A percentile compares a stretch with the other conserved stretches of the same genome.
Conservation (phyloP, 2,797 vertebrate genomes). For the Cyclopterus lumpus region DNA sequence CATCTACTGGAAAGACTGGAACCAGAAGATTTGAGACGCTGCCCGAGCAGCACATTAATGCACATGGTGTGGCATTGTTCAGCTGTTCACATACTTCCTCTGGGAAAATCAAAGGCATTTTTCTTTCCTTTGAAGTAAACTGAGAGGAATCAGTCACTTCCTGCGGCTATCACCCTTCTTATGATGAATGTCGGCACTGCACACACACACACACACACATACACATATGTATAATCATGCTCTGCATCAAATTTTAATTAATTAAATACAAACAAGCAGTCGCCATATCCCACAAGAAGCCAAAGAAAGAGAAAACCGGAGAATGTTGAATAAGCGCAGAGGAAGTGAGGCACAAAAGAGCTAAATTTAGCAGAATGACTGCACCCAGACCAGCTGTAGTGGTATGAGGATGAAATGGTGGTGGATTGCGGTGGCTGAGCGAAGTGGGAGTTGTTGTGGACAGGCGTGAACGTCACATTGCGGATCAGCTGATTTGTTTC, state of each 20-base stretch:
- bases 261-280: neutral
- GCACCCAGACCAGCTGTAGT: constrained; percentile 17
- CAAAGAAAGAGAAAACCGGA: neutral
- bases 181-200: constrained; percentile 9
- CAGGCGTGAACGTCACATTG: constrained; percentile 16
- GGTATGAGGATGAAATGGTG: neutral
- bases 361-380: constrained; percentile 42
- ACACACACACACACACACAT: constrained; percentile 10
- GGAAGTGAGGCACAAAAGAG: constrained; percentile 26
- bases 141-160: constrained; percentile 19
- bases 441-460: neutral
- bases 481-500: constrained; percentile 20
- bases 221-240: neutral
- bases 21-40: neutral
- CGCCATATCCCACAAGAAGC: neutral
- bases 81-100: neutral
- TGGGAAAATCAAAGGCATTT: constrained; percentile 17
- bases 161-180: neutral
- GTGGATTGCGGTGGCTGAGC: neutral
- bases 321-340: constrained; percentile 6
- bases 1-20: neutral
- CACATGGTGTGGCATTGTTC: neutral
- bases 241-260: constrained; percentile 24
- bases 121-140: constrained; percentile 11
- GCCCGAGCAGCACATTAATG: neutral